Evolutionary conservation across 2,113 vertebrate species (phyloP).

Genomic region (Corythaixoides concolor): DNA sequence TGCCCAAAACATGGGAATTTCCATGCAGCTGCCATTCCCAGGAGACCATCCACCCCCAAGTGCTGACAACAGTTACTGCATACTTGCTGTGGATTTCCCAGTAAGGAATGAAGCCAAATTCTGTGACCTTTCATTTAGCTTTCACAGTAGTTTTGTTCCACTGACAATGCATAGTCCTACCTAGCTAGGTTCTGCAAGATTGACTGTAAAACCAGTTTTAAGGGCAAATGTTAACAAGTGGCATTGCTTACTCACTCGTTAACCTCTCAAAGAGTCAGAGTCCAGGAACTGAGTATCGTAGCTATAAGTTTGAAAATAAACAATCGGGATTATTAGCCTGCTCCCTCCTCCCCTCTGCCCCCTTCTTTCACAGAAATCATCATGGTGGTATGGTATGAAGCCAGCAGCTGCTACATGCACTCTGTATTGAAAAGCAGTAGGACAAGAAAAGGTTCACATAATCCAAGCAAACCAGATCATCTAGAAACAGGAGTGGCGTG

Average conservation of each 20-base stretch:
- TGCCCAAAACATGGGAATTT: constrained; percentile 2
- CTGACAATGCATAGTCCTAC: neutral
- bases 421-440: fast-evolving
- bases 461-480: neutral
- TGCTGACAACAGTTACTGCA: neutral
- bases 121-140: constrained; percentile 3
- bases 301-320: neutral
- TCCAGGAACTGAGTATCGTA: neutral
- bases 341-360: fast-evolving
- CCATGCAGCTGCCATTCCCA: neutral
- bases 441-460: neutral
- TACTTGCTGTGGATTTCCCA: neutral
- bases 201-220: constrained; percentile 19
- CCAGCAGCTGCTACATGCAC: neutral
- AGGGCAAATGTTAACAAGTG: neutral
- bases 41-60: neutral
- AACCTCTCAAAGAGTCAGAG: neutral
- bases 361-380: fast-evolving
- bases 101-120: neutral
- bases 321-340: neutral
- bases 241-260: neutral
- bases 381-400: fast-evolving
- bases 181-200: neutral
- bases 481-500: neutral
- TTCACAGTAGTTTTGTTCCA: neutral